Conservation (phyloP, 1,140 invertebrate genomes). For the Diprion similis region DNA sequence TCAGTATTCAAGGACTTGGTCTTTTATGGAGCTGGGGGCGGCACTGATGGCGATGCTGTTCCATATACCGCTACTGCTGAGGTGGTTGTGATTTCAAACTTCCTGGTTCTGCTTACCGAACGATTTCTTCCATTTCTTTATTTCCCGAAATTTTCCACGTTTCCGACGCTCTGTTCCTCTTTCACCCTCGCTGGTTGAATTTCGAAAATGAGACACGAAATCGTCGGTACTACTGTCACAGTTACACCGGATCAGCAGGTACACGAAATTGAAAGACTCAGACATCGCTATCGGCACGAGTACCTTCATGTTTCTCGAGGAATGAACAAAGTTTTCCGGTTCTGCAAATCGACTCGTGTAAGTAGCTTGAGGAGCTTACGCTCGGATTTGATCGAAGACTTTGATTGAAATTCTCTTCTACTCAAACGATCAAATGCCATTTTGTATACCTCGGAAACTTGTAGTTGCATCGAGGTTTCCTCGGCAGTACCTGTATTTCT, state of each 20-base stretch:
- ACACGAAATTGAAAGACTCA: neutral
- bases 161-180: neutral
- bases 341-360: too few relatives aligned
- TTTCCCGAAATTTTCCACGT: too few relatives aligned
- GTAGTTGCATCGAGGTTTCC: neutral
- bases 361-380: too few relatives aligned
- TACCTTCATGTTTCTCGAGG: neutral
- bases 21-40: neutral
- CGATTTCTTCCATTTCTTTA: too few relatives aligned
- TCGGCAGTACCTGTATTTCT: neutral
- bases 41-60: neutral
- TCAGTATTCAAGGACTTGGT: neutral
- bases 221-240: too few relatives aligned
- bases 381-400: neutral
- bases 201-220: too few relatives aligned
- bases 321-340: neutral
- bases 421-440: neutral
- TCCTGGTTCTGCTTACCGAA: too few relatives aligned
- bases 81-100: too few relatives aligned
- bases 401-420: neutral
- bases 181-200: too few relatives aligned
- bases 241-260: too few relatives aligned
- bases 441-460: neutral
- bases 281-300: neutral
- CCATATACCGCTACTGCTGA: too few relatives aligned